Conservation (phyloP, 2,888 invertebrate genomes). For the Folsomia manolachei region DNA sequence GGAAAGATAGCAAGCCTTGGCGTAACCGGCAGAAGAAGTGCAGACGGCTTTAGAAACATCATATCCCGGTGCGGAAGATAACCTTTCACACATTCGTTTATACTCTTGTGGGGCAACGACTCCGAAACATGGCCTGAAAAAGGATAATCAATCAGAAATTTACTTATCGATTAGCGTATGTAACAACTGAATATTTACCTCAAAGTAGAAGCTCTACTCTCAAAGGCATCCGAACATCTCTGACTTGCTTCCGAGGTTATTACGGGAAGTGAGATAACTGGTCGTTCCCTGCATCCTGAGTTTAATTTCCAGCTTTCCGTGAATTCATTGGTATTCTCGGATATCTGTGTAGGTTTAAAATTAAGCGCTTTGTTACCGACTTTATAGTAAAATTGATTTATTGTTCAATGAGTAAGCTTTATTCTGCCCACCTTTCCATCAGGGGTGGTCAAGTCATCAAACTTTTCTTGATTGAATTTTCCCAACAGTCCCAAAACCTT, state of each 20-base stretch:
- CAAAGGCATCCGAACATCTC: constrained; percentile 70
- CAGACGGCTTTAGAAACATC: constrained; percentile 41
- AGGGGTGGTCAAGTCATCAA: constrained; percentile 75
- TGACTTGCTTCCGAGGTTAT: constrained; percentile 55
- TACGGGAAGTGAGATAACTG: constrained; percentile 55
- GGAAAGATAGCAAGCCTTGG: constrained; percentile 33
- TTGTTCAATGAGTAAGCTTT: too few relatives aligned
- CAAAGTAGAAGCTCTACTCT: constrained; percentile 61
- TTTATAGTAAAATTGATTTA: too few relatives aligned
- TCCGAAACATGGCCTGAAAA: constrained; percentile 57
- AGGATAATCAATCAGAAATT: neutral
- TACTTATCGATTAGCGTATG: neutral
- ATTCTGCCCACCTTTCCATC: constrained; percentile 64
- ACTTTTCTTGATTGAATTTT: constrained; percentile 82
- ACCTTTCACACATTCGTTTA: constrained; percentile 68
- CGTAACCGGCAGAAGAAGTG: constrained; percentile 40
- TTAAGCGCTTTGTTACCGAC: too few relatives aligned
- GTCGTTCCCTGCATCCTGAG: constrained; percentile 61
- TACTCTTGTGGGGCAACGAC: constrained; percentile 58
- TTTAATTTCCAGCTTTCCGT: constrained; percentile 72
- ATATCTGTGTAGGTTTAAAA: constrained; percentile 55
- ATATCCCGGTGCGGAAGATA: constrained; percentile 37
- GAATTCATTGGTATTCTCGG: constrained; percentile 64
- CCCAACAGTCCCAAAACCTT: constrained; percentile 83
- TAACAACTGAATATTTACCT: constrained; percentile 52